These are phyloP conservation scores for Drosophila sp. DNA, from an alignment of 1,140 invertebrate species.

Conservation along the genomic window DNA sequence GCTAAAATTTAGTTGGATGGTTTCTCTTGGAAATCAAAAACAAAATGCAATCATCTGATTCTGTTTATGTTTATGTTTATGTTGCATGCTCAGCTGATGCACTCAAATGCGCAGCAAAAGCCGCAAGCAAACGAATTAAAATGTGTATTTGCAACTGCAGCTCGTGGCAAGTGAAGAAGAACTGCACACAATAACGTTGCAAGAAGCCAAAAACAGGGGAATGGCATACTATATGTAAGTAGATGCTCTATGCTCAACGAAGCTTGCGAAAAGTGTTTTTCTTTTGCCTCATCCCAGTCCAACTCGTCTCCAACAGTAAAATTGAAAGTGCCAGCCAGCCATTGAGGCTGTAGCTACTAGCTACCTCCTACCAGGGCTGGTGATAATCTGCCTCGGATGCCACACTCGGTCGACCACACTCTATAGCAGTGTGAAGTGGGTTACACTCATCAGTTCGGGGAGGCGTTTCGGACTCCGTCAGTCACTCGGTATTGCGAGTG, in stretches of 20 bases:
- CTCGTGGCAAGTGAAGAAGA: conserved; percentile 44
- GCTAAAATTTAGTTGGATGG: background rate
- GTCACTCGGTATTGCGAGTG: conserved; percentile 31
- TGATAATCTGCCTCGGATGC: conserved; percentile 67
- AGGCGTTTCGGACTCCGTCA: conserved; percentile 29
- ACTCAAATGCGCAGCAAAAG: conserved; percentile 72
- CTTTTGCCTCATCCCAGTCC: conserved; percentile 8
- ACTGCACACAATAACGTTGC: conserved; percentile 50
- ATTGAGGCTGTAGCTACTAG: conserved; percentile 48
- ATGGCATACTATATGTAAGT: conserved; percentile 54
- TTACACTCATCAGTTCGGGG: conserved; percentile 40
- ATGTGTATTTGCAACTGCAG: conserved; percentile 74
- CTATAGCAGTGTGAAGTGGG: conserved; percentile 77
- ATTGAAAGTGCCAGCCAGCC: conserved; percentile 65
- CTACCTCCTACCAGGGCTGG: conserved; percentile 36
- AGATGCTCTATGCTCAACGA: conserved; percentile 61
- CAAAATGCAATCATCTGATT: conserved; percentile 31
- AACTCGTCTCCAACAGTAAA: conserved; percentile 26
- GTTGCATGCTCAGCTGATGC: conserved; percentile 75
- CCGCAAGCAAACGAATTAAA: conserved; percentile 72
- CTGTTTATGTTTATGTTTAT: conserved; percentile 33
- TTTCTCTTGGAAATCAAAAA: conserved; percentile 68
- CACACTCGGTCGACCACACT: conserved; percentile 50
- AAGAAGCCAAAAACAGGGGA: conserved; percentile 53
- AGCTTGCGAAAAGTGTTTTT: conserved; percentile 78